These are phyloP conservation scores for Ennomos quercinarius DNA, from an alignment of 2,888 invertebrate genomes.

Conservation along the genomic window DNA sequence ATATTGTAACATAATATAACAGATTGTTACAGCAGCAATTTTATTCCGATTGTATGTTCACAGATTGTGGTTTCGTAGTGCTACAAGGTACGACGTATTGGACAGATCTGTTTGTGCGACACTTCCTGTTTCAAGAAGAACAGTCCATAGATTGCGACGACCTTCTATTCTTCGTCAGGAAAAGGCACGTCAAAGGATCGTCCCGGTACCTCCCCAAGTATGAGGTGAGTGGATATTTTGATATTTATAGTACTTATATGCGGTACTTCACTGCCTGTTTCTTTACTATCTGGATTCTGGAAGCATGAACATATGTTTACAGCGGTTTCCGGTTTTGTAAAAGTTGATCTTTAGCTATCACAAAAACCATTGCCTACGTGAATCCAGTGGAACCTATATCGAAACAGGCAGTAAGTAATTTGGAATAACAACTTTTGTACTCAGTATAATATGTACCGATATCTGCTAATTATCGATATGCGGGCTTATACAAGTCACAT, in stretches of 20 bases:
- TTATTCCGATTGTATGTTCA: constrained; percentile 27
- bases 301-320: neutral
- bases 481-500: constrained; percentile 10
- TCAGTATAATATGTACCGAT: constrained; percentile 8
- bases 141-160: constrained; percentile 97
- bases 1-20: too few relatives aligned
- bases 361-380: too few relatives aligned
- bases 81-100: constrained; percentile 97
- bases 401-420: constrained; percentile 15
- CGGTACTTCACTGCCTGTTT: constrained; percentile 16
- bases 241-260: neutral
- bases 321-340: too few relatives aligned
- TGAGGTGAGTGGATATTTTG: constrained; percentile 85
- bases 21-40: neutral
- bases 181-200: constrained; percentile 95
- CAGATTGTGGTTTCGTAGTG: constrained; percentile 96
- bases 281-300: constrained; percentile 5
- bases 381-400: constrained; percentile 3
- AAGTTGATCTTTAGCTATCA: neutral
- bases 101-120: constrained; percentile 97
- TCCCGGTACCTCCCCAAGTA: constrained; percentile 95
- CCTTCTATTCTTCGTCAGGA: constrained; percentile 97
- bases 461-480: constrained; percentile 12
- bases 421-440: neutral
- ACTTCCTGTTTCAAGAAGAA: constrained; percentile 96